A percentile compares a stretch with the other conserved stretches of the same genome.
Evolutionary conservation across 1,140 invertebrate species (phyloP).

Genomic region (Zaprionus ornatus): DNA sequence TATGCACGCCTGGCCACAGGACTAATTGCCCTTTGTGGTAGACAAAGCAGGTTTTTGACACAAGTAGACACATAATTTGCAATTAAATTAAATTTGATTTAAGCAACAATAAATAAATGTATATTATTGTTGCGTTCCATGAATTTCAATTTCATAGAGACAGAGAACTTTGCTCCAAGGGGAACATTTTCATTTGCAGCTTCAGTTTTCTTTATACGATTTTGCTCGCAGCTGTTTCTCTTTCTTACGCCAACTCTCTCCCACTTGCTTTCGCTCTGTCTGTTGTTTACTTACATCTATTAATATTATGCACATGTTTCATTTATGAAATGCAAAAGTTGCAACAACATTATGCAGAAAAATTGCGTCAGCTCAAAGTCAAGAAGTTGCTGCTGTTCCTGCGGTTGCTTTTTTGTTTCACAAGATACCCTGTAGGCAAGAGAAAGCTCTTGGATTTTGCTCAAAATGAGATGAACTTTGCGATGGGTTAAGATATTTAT

Average conservation of each 20-base stretch:
- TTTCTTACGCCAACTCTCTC: background rate
- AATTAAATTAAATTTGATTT: slow-evolving; percentile 63
- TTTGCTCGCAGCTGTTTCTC: background rate
- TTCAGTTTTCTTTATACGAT: slow-evolving; percentile 19
- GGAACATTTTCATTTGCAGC: background rate
- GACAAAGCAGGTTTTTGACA: slow-evolving; percentile 9
- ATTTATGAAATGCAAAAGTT: slow-evolving; percentile 79
- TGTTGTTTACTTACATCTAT: slow-evolving; percentile 59
- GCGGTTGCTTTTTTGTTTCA: background rate
- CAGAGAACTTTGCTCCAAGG: background rate
- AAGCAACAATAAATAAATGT: slow-evolving; percentile 57
- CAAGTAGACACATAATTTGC: slow-evolving; percentile 51
- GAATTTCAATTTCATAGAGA: slow-evolving; percentile 55
- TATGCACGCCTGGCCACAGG: background rate
- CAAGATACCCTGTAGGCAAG: background rate
- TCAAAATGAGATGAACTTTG: background rate
- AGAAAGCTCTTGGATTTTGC: background rate
- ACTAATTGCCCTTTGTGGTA: slow-evolving; percentile 24
- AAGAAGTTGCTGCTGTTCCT: background rate
- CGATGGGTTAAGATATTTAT: too few relatives aligned
- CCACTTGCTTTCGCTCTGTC: background rate
- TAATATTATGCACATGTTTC: slow-evolving; percentile 81
- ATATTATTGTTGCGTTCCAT: slow-evolving; percentile 32
- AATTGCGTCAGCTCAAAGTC: slow-evolving; percentile 13
- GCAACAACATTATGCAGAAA: slow-evolving; percentile 57